Percentiles rank a stretch among this genome's conserved stretches.
phyloP scores from a whole-genome alignment of 1,140 invertebrate species.

The Drosophila sproati region DNA sequence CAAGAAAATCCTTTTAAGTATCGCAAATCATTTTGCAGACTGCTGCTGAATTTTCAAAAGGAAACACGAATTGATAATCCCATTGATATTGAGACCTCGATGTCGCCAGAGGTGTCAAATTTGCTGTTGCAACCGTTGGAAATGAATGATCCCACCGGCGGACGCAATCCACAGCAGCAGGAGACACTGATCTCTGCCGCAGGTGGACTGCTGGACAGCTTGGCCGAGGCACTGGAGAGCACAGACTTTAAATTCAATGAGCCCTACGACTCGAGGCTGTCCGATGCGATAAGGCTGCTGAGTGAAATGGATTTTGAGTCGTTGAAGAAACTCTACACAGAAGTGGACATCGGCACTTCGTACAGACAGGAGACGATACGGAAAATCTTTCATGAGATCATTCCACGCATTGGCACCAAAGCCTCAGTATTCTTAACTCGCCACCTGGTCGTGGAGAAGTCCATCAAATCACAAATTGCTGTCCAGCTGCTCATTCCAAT shows the following conservation, averaged over 20 bases:
- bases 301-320: slow-evolving; percentile 86
- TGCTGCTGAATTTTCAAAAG: slow-evolving; percentile 73
- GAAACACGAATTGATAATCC: slow-evolving; percentile 75
- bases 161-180: slow-evolving; percentile 73
- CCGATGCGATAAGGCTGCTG: slow-evolving; percentile 85
- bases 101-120: slow-evolving; percentile 58
- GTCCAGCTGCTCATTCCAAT: slow-evolving; percentile 86
- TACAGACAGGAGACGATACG: slow-evolving; percentile 88
- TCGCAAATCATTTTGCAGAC: slow-evolving; percentile 22
- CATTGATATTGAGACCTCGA: slow-evolving; percentile 75
- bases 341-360: slow-evolving; percentile 87
- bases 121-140: slow-evolving; percentile 66
- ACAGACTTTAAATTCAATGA: slow-evolving; percentile 84
- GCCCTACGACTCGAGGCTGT: slow-evolving; percentile 85
- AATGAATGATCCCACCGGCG: slow-evolving; percentile 74
- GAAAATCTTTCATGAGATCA: slow-evolving; percentile 90
- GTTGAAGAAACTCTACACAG: slow-evolving; percentile 86
- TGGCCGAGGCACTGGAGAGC: slow-evolving; percentile 84
- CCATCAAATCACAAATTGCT: slow-evolving; percentile 86
- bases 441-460: slow-evolving; percentile 87
- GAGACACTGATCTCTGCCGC: slow-evolving; percentile 69
- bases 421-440: slow-evolving; percentile 87
- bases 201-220: slow-evolving; percentile 68
- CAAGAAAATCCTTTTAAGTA: not conserved
- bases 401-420: slow-evolving; percentile 89